These are phyloP conservation scores for Ardeotis arabs DNA, from an alignment of 2,113 vertebrate genomes.

Conservation along the genomic window DNA sequence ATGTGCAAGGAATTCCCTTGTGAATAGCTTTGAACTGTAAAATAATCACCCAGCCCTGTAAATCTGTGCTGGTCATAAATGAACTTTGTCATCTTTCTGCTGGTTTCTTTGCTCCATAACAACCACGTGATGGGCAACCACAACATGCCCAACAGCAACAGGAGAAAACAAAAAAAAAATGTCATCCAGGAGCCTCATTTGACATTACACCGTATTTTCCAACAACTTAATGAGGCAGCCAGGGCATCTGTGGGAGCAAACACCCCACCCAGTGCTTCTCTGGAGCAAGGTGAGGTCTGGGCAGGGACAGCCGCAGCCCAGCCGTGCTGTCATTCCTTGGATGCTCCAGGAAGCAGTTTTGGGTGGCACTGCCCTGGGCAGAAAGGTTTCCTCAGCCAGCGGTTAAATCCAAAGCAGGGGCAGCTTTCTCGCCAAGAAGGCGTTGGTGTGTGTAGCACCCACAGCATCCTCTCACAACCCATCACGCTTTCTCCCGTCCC, in stretches of 20 bases:
- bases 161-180: not conserved
- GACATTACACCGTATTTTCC: no score
- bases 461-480: not conserved
- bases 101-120: not conserved
- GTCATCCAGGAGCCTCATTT: not conserved
- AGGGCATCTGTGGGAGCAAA: no score
- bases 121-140: not conserved
- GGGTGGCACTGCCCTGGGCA: not conserved
- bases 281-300: no score
- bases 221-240: no score
- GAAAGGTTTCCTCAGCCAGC: not conserved
- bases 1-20: not conserved
- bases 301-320: no score
- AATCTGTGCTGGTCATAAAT: not conserved
- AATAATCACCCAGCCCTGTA: not conserved
- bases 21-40: not conserved
- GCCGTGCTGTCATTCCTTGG: no score
- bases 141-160: not conserved
- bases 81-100: not conserved
- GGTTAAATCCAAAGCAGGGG: not conserved
- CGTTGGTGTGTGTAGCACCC: fast-evolving
- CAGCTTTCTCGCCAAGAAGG: not conserved
- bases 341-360: not conserved
- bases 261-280: no score
- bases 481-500: not conserved